phyloP scores from a whole-genome alignment of 2,113 vertebrate species.

The Dicaeum eximium region DNA sequence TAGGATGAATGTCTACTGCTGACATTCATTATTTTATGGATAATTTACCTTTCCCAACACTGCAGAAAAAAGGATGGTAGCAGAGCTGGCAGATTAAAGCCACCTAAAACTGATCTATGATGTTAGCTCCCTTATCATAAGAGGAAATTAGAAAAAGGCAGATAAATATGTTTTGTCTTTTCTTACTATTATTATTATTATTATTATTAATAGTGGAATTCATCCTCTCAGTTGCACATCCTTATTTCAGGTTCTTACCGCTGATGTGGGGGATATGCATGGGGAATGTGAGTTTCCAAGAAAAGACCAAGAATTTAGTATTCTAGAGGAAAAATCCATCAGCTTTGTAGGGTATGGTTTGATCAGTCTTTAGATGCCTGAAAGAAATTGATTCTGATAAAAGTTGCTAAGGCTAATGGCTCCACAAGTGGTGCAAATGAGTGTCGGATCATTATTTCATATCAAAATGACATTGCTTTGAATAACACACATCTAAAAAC shows the following conservation, averaged over 20 bases:
- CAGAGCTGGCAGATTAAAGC: not conserved
- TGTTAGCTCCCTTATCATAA: not conserved
- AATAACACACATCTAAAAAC: not conserved
- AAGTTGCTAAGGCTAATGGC: not conserved
- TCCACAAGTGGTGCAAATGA: not conserved
- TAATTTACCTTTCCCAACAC: not conserved
- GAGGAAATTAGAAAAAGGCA: not conserved
- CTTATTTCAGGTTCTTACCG: not conserved
- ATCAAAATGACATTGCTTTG: not conserved
- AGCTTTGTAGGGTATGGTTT: not conserved
- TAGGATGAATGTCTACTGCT: no score
- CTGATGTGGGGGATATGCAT: not conserved
- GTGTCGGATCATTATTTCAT: not conserved
- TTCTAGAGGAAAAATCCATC: not conserved
- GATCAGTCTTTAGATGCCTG: not conserved
- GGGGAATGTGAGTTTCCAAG: not conserved
- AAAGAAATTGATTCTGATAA: not conserved
- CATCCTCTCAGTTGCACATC: not conserved
- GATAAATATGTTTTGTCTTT: fast-evolving
- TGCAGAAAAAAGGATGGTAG: not conserved
- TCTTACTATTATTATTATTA: not conserved
- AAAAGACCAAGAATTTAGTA: not conserved
- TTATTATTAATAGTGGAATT: not conserved
- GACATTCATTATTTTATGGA: not conserved
- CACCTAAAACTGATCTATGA: not conserved